These are phyloP conservation scores for Falco naumanni DNA, from an alignment of 2,797 vertebrate species.

Conservation along the genomic window DNA sequence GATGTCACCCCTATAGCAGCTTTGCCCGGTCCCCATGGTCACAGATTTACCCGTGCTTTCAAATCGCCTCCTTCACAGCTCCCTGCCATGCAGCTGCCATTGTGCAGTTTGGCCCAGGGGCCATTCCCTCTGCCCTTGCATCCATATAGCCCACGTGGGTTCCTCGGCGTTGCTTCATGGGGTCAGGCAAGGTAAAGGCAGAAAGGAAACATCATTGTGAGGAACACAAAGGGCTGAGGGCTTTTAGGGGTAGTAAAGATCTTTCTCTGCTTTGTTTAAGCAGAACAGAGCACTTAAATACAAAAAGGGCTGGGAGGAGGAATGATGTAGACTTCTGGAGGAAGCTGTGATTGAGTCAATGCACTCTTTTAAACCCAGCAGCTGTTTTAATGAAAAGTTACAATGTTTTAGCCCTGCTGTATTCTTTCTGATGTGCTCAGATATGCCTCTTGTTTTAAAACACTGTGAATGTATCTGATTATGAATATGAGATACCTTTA, in stretches of 20 bases:
- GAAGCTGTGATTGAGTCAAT: not conserved
- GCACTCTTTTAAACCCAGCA: not conserved
- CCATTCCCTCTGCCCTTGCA: not conserved
- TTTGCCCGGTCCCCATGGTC: not conserved
- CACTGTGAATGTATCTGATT: not conserved
- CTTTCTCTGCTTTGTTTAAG: not conserved
- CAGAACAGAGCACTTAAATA: not conserved
- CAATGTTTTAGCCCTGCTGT: not conserved
- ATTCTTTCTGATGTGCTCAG: not conserved
- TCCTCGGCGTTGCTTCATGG: not conserved
- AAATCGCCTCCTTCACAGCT: not conserved
- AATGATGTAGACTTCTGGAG: not conserved
- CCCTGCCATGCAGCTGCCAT: accelerated
- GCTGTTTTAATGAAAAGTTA: not conserved
- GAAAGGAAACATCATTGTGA: not conserved
- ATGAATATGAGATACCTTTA: not conserved
- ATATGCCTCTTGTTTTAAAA: not conserved
- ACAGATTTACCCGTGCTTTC: not conserved
- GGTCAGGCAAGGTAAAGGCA: not conserved
- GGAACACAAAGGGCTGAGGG: not conserved
- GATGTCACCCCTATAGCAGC: not conserved
- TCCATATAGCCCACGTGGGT: accelerated
- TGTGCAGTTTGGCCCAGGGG: not conserved
- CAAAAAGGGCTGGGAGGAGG: not conserved
- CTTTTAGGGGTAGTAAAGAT: not conserved